Base-by-base conservation (phyloP, 2,888 invertebrate genomes). In the Himalopsyche tibetana region DNA sequence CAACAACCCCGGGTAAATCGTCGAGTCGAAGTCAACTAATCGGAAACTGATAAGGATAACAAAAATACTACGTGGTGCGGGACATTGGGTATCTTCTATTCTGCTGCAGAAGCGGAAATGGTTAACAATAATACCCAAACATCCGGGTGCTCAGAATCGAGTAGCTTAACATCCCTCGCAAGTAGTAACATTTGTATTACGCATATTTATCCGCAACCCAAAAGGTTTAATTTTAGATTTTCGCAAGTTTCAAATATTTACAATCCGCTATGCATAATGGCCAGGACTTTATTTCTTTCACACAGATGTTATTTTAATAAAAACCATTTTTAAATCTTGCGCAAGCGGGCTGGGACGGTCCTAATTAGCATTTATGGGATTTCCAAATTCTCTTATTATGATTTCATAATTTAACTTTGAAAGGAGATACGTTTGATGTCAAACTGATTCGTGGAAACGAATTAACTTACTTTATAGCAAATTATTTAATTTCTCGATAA, bases 231-330 rank as follows among this genome's bases (percentile, higher is more conserved):
- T 63, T 63, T 63, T 63, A 11, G 63, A 63, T 63, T 6, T 63
- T 63, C 28, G 19, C 19, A 19, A 63, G 3, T 19, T 63, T 8
- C 63, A 63, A 63, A 63, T 63, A 63, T 63, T 63, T 63, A 19
- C 63, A 63, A 63, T 63, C 19, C 28, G 2, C 28, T 19, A 8
- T 63, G 63, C 63, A 63, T 63, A 63, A 63, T 63, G 19, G 19
- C 63, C 8, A 63, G 63, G 19, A 63, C 63, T 63, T 19, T 19
- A 63, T 63, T 63, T 63, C 28, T 2, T 28, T 19, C 63, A 8
- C n/a, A 11, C 63, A 63, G 63, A 63, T 63, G 63, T 63, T 63
- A 63, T 63, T 63, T 63, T 63, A 63, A 63, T 63, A 63, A 63
- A 63, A 63, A 63, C n/a, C 63, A 63, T 63, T 63, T 19, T 19